Evolutionary conservation across 2,797 vertebrate species (phyloP).

Genomic region (Thalassophryne amazonica): DNA sequence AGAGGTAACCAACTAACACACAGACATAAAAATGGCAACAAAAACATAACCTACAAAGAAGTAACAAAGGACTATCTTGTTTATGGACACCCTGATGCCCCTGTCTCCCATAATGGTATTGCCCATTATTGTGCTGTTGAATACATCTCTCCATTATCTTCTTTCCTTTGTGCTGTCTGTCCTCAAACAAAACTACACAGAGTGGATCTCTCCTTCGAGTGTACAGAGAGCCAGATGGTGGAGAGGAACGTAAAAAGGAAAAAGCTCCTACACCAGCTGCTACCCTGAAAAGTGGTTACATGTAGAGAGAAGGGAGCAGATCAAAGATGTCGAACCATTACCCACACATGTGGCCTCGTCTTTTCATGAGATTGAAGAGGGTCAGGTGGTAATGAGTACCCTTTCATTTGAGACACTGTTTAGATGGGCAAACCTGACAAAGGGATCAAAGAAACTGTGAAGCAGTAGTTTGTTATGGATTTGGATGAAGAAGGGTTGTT

Average conservation of each 20-base stretch:
- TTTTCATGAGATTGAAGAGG: slow-evolving; percentile 44
- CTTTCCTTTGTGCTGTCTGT: slow-evolving; percentile 37
- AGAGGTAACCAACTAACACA: no score
- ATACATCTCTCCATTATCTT: slow-evolving; percentile 55
- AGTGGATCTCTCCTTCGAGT: slow-evolving; percentile 35
- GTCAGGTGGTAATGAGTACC: slow-evolving; percentile 63
- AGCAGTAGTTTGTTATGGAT: slow-evolving; percentile 22
- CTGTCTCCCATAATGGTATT: slow-evolving; percentile 26
- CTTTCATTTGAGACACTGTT: slow-evolving; percentile 55
- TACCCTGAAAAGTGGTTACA: slow-evolving; percentile 65
- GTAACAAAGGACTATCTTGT: slow-evolving; percentile 2
- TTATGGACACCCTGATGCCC: slow-evolving; percentile 23
- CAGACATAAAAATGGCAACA: no score
- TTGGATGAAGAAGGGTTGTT: slow-evolving; percentile 10
- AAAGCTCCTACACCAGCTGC: slow-evolving; percentile 65
- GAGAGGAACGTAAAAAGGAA: slow-evolving; percentile 62
- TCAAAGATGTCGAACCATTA: slow-evolving; percentile 61
- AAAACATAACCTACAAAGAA: background rate
- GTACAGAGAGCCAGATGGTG: slow-evolving; percentile 61
- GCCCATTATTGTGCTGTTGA: slow-evolving; percentile 33
- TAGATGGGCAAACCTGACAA: slow-evolving; percentile 44
- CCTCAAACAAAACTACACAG: slow-evolving; percentile 47
- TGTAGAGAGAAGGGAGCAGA: slow-evolving; percentile 50
- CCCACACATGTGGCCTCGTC: slow-evolving; percentile 46
- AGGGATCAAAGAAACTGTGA: slow-evolving; percentile 49